Base-by-base conservation (phyloP, 2,888 invertebrate species). In the Sturmia bella region DNA sequence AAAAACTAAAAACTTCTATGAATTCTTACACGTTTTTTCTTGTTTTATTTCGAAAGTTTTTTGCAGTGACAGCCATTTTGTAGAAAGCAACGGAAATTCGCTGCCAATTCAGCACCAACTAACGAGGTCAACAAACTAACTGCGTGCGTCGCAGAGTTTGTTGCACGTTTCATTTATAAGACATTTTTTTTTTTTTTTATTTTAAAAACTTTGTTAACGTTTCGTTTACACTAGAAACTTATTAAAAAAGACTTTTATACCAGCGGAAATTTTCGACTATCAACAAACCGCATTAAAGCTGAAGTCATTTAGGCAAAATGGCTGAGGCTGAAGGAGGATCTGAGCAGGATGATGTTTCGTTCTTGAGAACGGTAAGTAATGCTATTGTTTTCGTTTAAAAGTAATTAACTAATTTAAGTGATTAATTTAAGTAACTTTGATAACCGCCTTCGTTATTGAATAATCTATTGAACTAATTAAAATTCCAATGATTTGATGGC, bases 271-370 rank as follows among this genome's bases (percentile, higher is more conserved):
- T 69, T 83, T 81, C 77, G 72, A 74, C 52, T 59, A 43, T 32
- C 32, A 21, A 61, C 52, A 11, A 21, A 21, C 48, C 32, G 19
- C 12, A 45, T 39, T 39, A 11, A 50, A 68, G 74, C 70, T 68
- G 77, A 85, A 86, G 86, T 87, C 85, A 86, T 86, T 87, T 74
- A 85, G 73, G 61, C 84, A 88, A 87, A 85, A 97, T 97, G 97
- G 97, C 97, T 90, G 97, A 97, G 93, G 96, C 96, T 90, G 97
- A 97, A 92, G 98, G 97, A 90, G 96, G 97, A 86, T 98, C 98
- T 90, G 99, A 99, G 93, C 99, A 99, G 93, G 99, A 99, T 95
- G 99, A 99, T 94, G 98, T 99, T 92, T 99, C 99, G 92, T 99
- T 99, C 93, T 94, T 99, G 89, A 95, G 99, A 89, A 99, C 99